A percentile compares a stretch with the other conserved stretches of the same genome.
phyloP scores from a whole-genome alignment of 2,797 vertebrate species.

The Poecile montanus region DNA sequence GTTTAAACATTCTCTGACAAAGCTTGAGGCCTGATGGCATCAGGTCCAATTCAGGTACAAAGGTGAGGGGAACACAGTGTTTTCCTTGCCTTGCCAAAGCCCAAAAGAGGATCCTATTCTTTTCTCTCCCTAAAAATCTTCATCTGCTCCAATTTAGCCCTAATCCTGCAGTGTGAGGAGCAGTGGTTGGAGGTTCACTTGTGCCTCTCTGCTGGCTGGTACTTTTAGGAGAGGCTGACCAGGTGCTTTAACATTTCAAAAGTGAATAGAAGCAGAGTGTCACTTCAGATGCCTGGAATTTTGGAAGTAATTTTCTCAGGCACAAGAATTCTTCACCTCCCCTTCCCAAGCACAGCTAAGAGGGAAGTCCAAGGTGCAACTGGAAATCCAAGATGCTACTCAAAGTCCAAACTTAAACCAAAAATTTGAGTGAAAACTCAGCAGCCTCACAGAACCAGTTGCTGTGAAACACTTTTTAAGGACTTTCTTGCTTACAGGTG shows the following conservation, averaged over 20 bases:
- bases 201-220: not conserved
- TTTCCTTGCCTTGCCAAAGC: not conserved
- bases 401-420: not conserved
- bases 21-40: not conserved
- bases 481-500: not conserved
- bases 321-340: not conserved
- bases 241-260: not conserved
- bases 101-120: not conserved
- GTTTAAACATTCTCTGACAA: not conserved
- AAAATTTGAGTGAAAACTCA: not conserved
- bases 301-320: not conserved
- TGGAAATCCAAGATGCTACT: not conserved
- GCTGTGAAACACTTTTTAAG: not conserved
- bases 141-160: not conserved
- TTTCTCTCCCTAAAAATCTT: not conserved
- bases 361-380: not conserved
- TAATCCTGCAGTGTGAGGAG: not conserved
- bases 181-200: not conserved
- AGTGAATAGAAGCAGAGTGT: not conserved
- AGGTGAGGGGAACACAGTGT: not conserved
- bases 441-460: not conserved
- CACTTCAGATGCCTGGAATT: not conserved
- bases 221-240: not conserved
- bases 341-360: not conserved
- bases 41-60: not conserved